A percentile compares a stretch with the other conserved stretches of the same genome.
Evolutionary conservation across 2,113 vertebrate genomes (phyloP).

Genomic region (Myotis brandtii): DNA sequence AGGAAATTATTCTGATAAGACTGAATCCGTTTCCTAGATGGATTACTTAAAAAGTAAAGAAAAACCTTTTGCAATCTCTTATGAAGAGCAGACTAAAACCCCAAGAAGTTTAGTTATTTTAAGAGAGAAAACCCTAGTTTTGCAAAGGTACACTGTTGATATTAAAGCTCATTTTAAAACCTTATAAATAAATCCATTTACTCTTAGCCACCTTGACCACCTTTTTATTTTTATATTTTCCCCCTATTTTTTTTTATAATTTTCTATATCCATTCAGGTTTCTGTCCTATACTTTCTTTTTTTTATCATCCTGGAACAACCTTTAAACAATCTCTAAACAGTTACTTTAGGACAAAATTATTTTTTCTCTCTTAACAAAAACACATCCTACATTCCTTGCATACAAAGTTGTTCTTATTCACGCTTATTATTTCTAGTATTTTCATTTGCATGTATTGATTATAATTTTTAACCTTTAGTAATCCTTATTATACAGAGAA

Average conservation of each 20-base stretch:
- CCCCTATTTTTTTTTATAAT: background rate
- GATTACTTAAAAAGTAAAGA: background rate
- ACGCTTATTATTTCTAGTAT: background rate
- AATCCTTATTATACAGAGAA: background rate
- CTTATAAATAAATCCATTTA: background rate
- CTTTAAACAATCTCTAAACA: background rate
- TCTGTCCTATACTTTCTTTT: background rate
- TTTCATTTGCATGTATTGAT: background rate
- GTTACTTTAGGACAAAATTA: background rate
- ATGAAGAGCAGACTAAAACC: background rate
- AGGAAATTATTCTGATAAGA: background rate
- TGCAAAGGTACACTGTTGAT: background rate
- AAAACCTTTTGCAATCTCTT: background rate
- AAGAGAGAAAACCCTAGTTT: background rate
- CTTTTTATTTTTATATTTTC: background rate
- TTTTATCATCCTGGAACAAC: background rate
- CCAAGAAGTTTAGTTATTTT: background rate
- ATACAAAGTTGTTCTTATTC: background rate
- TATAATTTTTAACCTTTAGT: background rate
- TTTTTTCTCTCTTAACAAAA: background rate
- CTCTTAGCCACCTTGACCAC: background rate
- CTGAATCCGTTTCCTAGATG: background rate
- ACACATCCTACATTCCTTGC: background rate
- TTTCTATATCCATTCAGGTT: background rate
- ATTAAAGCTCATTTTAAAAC: background rate